phyloP scores from a whole-genome alignment of 2,888 invertebrate genomes.

The Hirudinaria manillensis region DNA sequence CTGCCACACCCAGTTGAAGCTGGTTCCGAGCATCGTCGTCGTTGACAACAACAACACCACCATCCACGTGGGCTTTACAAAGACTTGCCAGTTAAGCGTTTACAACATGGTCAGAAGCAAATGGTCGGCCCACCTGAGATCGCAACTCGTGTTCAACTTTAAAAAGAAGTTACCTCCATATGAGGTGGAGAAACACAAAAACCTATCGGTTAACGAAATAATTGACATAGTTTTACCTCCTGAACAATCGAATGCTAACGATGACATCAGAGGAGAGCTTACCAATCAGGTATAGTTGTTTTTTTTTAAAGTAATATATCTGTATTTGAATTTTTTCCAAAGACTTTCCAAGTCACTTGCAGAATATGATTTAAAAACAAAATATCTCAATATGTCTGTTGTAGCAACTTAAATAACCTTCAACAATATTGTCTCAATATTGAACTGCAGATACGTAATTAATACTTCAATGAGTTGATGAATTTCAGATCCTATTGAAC shows the following conservation, averaged over 20 bases:
- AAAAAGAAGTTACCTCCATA: slow-evolving; percentile 22
- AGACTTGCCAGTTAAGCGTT: slow-evolving; percentile 41
- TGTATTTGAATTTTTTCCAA: too few relatives aligned
- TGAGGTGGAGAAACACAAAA: slow-evolving; percentile 26
- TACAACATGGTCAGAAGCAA: slow-evolving; percentile 34
- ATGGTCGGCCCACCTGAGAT: slow-evolving; percentile 30
- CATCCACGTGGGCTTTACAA: slow-evolving; percentile 41
- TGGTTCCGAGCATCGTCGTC: slow-evolving; percentile 39
- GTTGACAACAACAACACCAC: slow-evolving; percentile 40
- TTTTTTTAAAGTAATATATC: too few relatives aligned
- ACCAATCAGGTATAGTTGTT: too few relatives aligned
- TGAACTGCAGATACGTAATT: too few relatives aligned
- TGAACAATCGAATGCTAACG: too few relatives aligned
- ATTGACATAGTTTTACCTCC: slow-evolving; percentile 35
- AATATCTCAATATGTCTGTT: too few relatives aligned
- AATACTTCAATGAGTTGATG: too few relatives aligned
- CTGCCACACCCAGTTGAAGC: slow-evolving; percentile 31
- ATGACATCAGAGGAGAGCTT: too few relatives aligned
- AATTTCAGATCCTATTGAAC: slow-evolving; percentile 37
- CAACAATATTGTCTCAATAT: too few relatives aligned
- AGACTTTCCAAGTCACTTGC: too few relatives aligned
- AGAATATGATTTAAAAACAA: too few relatives aligned
- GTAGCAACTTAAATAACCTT: too few relatives aligned
- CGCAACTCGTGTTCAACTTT: slow-evolving; percentile 34
- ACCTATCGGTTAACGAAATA: slow-evolving; percentile 34